phyloP scores from a whole-genome alignment of 2,888 invertebrate genomes.

The Aporophyla nigra region DNA sequence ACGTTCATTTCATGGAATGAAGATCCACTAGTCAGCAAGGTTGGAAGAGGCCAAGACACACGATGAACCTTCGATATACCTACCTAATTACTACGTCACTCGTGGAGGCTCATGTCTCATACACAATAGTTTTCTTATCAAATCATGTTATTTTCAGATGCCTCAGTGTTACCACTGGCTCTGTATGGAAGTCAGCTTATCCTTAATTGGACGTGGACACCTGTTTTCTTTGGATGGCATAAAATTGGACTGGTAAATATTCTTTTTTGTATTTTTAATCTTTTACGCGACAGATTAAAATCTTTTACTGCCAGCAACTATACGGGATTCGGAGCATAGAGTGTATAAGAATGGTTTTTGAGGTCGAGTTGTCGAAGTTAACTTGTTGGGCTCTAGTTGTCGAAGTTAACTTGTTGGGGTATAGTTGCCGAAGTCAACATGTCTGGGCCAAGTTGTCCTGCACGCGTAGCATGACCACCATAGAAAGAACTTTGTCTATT shows the following conservation, averaged over 20 bases:
- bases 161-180: constrained; percentile 92
- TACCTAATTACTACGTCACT: background rate
- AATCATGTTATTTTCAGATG: constrained; percentile 71
- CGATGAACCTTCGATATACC: background rate
- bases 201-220: constrained; percentile 97
- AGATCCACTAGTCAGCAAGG: too few relatives aligned
- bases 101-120: background rate
- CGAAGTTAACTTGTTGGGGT: background rate
- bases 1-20: background rate
- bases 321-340: background rate
- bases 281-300: background rate
- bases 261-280: background rate
- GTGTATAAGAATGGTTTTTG: background rate
- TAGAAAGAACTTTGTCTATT: too few relatives aligned
- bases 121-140: background rate
- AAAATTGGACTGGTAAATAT: constrained; percentile 90
- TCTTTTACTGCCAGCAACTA: background rate
- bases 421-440: background rate
- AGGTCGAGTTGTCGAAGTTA: too few relatives aligned
- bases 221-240: constrained; percentile 93
- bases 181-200: constrained; percentile 92
- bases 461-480: too few relatives aligned
- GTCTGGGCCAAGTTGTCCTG: background rate
- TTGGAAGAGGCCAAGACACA: background rate
- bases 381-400: background rate